Conservation (phyloP, 2,113 vertebrate genomes). For the Podarcis raffonei region DNA sequence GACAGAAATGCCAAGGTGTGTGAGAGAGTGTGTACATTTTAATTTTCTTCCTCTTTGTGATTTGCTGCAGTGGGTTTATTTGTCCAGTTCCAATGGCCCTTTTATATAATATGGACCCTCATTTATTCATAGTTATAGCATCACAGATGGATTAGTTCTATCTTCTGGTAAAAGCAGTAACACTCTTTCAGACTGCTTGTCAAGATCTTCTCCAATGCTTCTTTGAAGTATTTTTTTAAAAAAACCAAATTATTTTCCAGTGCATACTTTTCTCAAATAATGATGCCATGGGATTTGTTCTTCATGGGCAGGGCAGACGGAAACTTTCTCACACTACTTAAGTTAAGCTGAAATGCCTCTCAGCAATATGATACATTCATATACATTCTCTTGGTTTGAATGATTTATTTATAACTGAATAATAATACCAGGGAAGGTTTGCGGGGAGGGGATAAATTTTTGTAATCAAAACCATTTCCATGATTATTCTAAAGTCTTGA, state of each 20-base stretch:
- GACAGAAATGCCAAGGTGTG: not conserved
- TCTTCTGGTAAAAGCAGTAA: not conserved
- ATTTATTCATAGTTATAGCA: not conserved
- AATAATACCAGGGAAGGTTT: not conserved
- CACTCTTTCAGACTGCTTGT: not conserved
- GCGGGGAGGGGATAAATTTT: not conserved
- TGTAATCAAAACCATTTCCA: not conserved
- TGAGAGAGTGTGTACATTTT: not conserved
- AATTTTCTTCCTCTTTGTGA: not conserved
- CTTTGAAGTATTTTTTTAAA: not conserved
- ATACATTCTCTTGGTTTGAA: not conserved
- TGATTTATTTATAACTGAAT: not conserved
- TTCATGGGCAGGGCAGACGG: not conserved
- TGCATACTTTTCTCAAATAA: not conserved
- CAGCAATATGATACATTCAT: not conserved
- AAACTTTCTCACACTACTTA: constrained; percentile 2
- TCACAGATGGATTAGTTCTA: not conserved
- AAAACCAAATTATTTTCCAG: not conserved
- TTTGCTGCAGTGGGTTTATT: not conserved
- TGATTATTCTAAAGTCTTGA: not conserved
- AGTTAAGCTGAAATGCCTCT: not conserved
- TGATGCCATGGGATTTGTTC: not conserved
- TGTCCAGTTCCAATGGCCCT: not conserved
- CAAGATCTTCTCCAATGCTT: not conserved
- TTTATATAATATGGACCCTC: not conserved